Evolutionary conservation across 2,888 invertebrate genomes (phyloP), one percentile per base, ranked within the genome.

Genomic region (Sarcophaga rosellei): DNA sequence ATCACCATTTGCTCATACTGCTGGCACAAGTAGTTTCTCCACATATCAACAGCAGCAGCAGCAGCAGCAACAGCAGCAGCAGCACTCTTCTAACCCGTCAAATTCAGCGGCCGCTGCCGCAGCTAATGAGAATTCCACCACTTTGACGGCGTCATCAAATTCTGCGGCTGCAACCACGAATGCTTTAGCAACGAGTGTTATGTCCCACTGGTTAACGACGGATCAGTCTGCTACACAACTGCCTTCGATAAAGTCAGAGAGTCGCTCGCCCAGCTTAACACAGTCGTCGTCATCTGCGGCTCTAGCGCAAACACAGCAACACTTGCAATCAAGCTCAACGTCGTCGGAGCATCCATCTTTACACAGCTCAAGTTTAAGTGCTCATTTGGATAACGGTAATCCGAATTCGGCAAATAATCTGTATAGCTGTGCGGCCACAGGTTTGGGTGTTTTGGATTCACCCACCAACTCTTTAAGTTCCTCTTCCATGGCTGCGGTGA

Each of bases 191-290:
- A 44, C 81, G 44, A 44, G 85, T 63, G 91, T 91, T 72, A 93
- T 93, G 93, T 91, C 93, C 81, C 93, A 93, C 88, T 93, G 93
- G 93, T 86, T 93, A 81, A 80, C 78, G 84, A 88, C 89, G 78
- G 84, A 86, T 75, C 86, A 86, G 86, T 86, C 86, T 86, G 84
- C 81, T 47, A 85, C 90, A 68, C 95, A 96, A 83, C 85, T 90
- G 73, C 90, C 93, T 61, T 90, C 91, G 63, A 96, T 96, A 88
- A 96, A 96, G 94, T 95, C 95, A 90, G 96, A 96, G 93, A 95
- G 96, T 89, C 95, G 96, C 89, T 96, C 96, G 93, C 96, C 96
- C 89, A 94, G 95, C 90, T 94, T 95, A 89, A 95, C 88, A 69
- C 85, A 95, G 89, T 93, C 95, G 90, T 94, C 94, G 90, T 95